Evolutionary conservation across 2,888 invertebrate species (phyloP).

Genomic region (Acrobasis suavella): DNA sequence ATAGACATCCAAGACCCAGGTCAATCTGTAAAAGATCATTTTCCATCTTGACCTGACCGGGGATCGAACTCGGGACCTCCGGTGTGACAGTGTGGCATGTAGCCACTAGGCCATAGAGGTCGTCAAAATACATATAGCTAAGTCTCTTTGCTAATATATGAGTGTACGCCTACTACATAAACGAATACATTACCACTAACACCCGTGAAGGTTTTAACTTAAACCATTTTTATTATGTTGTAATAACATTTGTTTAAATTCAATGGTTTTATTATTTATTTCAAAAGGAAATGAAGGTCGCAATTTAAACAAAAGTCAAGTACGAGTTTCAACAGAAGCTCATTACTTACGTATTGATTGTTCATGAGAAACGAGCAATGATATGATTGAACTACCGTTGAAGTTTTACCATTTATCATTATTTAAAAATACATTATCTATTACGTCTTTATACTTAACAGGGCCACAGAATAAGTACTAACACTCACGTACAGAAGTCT

Average conservation of each 20-base stretch:
- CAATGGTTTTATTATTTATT: neutral
- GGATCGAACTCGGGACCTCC: too few relatives aligned
- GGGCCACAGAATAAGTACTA: too few relatives aligned
- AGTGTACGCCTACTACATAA: neutral
- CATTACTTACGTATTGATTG: neutral
- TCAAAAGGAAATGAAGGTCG: neutral
- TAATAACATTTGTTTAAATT: slow-evolving; percentile 1
- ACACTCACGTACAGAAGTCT: too few relatives aligned
- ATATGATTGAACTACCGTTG: neutral
- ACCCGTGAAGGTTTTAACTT: neutral
- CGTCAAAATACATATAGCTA: too few relatives aligned
- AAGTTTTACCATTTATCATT: neutral
- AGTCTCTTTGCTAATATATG: neutral
- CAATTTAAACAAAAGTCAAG: neutral
- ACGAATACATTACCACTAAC: neutral
- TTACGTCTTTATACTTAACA: too few relatives aligned
- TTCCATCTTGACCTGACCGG: too few relatives aligned
- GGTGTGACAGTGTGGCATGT: too few relatives aligned
- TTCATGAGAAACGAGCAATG: neutral
- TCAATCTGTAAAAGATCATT: too few relatives aligned
- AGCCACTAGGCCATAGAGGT: too few relatives aligned
- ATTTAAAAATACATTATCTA: too few relatives aligned
- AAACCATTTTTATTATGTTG: neutral
- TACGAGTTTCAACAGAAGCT: neutral
- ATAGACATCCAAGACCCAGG: too few relatives aligned